Base-by-base conservation (phyloP, 2,113 vertebrate species). In the Okapia johnstoni region DNA sequence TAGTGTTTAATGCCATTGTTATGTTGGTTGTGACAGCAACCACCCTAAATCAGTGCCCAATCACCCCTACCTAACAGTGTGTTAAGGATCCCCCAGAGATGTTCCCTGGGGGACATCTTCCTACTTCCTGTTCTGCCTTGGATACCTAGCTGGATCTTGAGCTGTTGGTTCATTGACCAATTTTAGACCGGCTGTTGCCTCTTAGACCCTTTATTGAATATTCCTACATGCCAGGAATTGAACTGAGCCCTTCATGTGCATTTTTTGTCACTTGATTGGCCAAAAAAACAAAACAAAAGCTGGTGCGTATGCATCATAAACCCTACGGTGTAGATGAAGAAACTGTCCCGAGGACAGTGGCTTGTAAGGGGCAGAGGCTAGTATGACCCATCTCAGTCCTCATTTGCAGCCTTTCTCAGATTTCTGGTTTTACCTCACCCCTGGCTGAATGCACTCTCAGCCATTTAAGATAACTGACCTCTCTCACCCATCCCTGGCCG, bases 321-420 rank as follows among this genome's bases (percentile, higher is more conserved):
- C 8, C 43, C 25, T 36, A 2, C 77, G 54, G 2, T 40, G 23
- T 2, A 48, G 76, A 6, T 13, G 30, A 43, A 73, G n/a, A 93
- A 40, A 12, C 11, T 6, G 26, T 30, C 14, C 21, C 4, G 1
- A 43, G 26, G 36, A 16, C 1, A 13, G 12, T 43, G 50, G 26
- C 21, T 13, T 9, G 13, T 30, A 52, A n/a, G 23, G 9, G 52
- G 21, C 16, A 11, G 0, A 0, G 15, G 28, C 2, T 19, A 40
- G 5, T 1, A 4, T 0, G 13, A 23, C 28, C 40, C 21, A 1
- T 4, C 21, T 25, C 17, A 1, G 7, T 58, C 28, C 60, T 46
- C 25, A 4, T 4, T 50, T 21, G 11, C 5, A 7, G 28, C 3
- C 23, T 76, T 14, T 43, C 10, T 63, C 23, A 43, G 55, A 33